Conservation (phyloP, 2,113 vertebrate genomes). For the Nyctereutes procyonoides region DNA sequence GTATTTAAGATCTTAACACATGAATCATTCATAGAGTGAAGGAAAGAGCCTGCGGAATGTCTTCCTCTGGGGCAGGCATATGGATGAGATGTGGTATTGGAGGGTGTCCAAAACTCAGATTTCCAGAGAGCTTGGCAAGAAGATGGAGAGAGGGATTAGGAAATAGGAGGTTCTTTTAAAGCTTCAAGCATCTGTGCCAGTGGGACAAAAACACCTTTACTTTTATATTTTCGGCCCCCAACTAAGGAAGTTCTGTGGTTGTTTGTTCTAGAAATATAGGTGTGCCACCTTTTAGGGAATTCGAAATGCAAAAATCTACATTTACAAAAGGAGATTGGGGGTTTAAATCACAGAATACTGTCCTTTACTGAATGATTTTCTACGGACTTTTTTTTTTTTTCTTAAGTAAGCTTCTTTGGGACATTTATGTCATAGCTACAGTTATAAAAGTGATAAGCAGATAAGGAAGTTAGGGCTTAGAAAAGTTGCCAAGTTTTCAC, state of each 20-base stretch:
- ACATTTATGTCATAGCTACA: not conserved
- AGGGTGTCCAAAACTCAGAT: constrained; percentile 71
- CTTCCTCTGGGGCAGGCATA: constrained; percentile 76
- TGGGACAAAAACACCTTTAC: constrained; percentile 66
- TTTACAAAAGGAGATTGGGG: not conserved
- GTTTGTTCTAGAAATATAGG: constrained; percentile 64
- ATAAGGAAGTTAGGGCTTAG: constrained; percentile 29
- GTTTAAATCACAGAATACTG: constrained; percentile 51
- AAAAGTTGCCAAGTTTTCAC: constrained; percentile 36
- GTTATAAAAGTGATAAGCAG: constrained; percentile 40
- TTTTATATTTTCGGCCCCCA: constrained; percentile 9
- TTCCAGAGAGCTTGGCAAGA: constrained; percentile 82
- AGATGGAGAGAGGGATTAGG: constrained; percentile 68
- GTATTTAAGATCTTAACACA: constrained; percentile 76
- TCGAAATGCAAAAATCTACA: constrained; percentile 23
- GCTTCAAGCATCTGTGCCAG: constrained; percentile 74
- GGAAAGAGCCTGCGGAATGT: constrained; percentile 73
- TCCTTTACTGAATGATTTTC: not conserved
- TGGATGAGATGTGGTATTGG: constrained; percentile 78
- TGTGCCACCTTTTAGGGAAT: constrained; percentile 12
- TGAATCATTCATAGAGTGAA: constrained; percentile 78
- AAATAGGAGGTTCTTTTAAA: constrained; percentile 79
- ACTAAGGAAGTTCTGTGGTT: not conserved
- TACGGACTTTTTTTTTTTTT: not conserved
- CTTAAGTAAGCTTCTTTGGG: not conserved